A percentile compares a stretch with the other conserved stretches of the same genome.
Evolutionary conservation across 2,113 vertebrate species (phyloP).

Genomic region (Clinocottus analis): DNA sequence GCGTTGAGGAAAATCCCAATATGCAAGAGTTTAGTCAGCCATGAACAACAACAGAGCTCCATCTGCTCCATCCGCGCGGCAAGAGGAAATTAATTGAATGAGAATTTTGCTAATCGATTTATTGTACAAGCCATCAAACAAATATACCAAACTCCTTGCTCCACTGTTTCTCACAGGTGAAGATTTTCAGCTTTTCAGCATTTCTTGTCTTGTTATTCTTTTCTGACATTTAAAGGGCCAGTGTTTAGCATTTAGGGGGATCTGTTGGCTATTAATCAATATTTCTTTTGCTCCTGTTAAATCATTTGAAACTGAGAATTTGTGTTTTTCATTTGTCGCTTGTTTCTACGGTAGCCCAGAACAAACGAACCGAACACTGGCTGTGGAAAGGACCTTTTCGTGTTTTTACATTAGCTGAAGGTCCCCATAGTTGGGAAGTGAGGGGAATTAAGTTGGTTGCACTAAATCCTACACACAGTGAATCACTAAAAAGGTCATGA

Average conservation of each 20-base stretch:
- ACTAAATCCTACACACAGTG: constrained; percentile 1
- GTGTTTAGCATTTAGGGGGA: not conserved
- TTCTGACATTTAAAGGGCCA: constrained; percentile 6
- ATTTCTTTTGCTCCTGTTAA: not conserved
- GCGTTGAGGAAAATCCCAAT: constrained; percentile 42
- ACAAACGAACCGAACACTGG: not conserved
- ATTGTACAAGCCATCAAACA: constrained; percentile 9
- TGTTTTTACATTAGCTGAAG: no score
- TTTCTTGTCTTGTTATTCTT: not conserved
- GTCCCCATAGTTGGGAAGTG: no score
- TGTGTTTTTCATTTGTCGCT: not conserved
- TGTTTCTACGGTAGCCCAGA: not conserved
- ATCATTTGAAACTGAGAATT: not conserved
- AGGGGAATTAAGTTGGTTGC: not conserved
- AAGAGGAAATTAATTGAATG: constrained; percentile 13
- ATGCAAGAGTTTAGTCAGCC: constrained; percentile 34
- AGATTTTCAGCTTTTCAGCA: constrained; percentile 11
- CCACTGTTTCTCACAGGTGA: not conserved
- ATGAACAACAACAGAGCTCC: constrained; percentile 39
- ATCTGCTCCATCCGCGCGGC: constrained; percentile 12
- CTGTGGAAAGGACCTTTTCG: not conserved
- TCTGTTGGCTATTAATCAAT: not conserved
- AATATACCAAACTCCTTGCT: constrained; percentile 3
- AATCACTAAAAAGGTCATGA: constrained; percentile 15
- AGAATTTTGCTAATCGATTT: constrained; percentile 22